These are phyloP conservation scores for Coecobrya sp. DNA, from an alignment of 2,888 invertebrate genomes.

Conservation along the genomic window DNA sequence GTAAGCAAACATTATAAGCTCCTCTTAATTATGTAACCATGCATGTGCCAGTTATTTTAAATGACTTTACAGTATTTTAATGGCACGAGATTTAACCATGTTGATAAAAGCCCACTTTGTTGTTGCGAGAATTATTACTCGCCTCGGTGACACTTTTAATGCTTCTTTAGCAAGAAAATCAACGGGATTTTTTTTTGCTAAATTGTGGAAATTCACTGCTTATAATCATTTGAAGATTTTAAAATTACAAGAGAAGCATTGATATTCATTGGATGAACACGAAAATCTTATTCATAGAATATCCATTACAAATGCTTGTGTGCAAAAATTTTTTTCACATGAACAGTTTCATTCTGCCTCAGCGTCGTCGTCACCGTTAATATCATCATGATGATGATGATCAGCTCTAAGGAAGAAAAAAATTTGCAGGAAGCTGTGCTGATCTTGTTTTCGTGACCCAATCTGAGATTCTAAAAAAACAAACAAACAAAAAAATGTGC, in stretches of 20 bases:
- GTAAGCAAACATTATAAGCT: background rate
- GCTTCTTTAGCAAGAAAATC: background rate
- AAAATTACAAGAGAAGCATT: background rate
- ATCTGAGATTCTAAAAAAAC: slow-evolving; percentile 8
- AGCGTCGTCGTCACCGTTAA: background rate
- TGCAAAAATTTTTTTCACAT: slow-evolving; percentile 4
- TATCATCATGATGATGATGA: background rate
- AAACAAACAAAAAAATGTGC: background rate
- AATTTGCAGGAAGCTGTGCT: slow-evolving; percentile 27
- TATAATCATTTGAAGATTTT: background rate
- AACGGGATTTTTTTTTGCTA: background rate
- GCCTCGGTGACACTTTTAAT: background rate
- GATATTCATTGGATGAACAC: too few relatives aligned
- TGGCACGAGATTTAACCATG: background rate
- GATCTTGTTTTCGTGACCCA: slow-evolving; percentile 62
- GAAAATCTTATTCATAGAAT: too few relatives aligned
- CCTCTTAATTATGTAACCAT: background rate
- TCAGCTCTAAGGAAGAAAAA: background rate
- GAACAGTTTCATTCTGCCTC: background rate
- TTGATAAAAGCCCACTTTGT: background rate
- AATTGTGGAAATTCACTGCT: too few relatives aligned
- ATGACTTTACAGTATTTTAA: background rate
- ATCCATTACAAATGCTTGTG: background rate
- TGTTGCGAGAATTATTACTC: background rate
- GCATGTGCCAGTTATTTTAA: background rate